Evolutionary conservation across 2,113 vertebrate species (phyloP).

Genomic region (Galbula dea): DNA sequence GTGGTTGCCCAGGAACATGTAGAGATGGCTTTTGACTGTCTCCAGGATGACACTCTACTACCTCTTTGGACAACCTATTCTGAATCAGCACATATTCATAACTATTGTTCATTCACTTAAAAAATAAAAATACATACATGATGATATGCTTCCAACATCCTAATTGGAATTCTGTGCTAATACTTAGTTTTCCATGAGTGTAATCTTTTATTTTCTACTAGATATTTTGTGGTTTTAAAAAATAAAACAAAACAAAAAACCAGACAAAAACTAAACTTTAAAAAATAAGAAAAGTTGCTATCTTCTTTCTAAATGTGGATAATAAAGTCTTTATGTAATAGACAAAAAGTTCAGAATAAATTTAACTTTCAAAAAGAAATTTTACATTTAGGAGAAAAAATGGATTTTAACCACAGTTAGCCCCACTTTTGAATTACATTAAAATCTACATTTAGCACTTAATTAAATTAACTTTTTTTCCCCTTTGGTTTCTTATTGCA

Average conservation of each 20-base stretch:
- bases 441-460: background rate
- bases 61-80: background rate
- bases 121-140: background rate
- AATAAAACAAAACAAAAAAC: background rate
- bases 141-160: background rate
- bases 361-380: background rate
- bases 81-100: background rate
- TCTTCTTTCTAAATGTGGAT: background rate
- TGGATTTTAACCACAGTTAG: background rate
- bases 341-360: background rate
- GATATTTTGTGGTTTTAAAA: background rate
- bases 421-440: background rate
- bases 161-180: background rate
- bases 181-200: background rate
- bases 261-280: too few species aligned
- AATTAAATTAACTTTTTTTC: background rate
- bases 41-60: too few species aligned
- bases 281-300: background rate
- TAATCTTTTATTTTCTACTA: background rate
- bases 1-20: background rate
- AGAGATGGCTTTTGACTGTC: background rate
- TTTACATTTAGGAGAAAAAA: background rate
- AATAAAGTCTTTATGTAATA: background rate
- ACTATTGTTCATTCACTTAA: background rate
- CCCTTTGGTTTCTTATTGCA: background rate